These are phyloP conservation scores for Drosophila subobscura DNA, from an alignment of 1,140 invertebrate genomes.

Conservation along the genomic window DNA sequence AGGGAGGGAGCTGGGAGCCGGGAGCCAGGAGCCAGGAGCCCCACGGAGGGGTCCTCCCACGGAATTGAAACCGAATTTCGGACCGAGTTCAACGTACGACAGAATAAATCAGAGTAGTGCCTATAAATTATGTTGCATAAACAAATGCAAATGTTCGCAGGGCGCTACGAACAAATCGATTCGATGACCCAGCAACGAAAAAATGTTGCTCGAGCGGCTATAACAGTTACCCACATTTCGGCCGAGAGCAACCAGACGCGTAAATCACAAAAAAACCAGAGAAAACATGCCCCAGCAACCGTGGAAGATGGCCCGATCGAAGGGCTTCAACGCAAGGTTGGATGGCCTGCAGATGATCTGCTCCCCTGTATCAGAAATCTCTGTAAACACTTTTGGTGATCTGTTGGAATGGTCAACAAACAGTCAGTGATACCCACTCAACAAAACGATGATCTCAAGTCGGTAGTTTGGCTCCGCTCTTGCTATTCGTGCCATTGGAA, in stretches of 20 bases:
- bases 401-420: too few relatives aligned
- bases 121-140: conserved; percentile 60
- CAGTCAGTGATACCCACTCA: too few relatives aligned
- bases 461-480: neutral
- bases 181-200: conserved; percentile 59
- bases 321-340: conserved; percentile 9
- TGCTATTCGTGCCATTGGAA: neutral
- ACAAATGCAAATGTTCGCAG: conserved; percentile 27
- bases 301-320: too few relatives aligned
- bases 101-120: conserved; percentile 65
- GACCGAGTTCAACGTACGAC: conserved; percentile 51
- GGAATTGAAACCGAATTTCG: conserved; percentile 1
- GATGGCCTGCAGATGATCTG: conserved; percentile 1
- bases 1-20: neutral
- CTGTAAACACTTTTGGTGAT: too few relatives aligned
- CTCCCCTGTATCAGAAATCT: too few relatives aligned
- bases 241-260: conserved; percentile 44
- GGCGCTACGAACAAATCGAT: conserved; percentile 57
- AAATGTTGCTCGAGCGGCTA: conserved; percentile 29
- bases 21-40: neutral
- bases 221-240: conserved; percentile 77
- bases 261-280: conserved; percentile 55
- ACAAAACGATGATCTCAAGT: conserved; percentile 18
- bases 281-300: conserved; percentile 13
- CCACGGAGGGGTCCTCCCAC: too few relatives aligned